A percentile compares a stretch with the other conserved stretches of the same genome.
phyloP scores from a whole-genome alignment of 64 coral and sea anemone species.

The Actinia tenebrosa region DNA sequence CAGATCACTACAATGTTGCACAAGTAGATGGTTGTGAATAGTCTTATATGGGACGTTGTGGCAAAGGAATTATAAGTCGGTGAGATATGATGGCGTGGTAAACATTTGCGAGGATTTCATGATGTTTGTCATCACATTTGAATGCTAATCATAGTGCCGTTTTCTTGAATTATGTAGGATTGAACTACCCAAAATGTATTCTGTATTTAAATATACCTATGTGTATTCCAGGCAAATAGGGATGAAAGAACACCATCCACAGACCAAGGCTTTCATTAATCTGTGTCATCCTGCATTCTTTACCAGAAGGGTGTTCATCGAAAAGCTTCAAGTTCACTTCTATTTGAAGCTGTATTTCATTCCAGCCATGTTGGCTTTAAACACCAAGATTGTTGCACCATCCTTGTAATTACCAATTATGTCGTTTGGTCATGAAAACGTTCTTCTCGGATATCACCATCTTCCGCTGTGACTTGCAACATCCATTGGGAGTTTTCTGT shows the following conservation, averaged over 20 bases:
- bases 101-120: neutral
- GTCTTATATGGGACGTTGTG: neutral
- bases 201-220: constrained; percentile 1
- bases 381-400: neutral
- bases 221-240: neutral
- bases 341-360: neutral
- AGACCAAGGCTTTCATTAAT: neutral
- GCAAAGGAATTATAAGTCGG: neutral
- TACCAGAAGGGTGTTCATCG: neutral
- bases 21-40: too few relatives aligned
- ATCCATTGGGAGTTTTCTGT: constrained; percentile 29
- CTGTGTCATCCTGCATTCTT: neutral
- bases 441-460: constrained; percentile 34
- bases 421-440: neutral
- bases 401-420: neutral
- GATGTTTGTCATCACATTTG: too few relatives aligned
- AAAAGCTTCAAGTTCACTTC: neutral
- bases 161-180: neutral
- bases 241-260: neutral
- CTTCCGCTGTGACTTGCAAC: constrained; percentile 80
- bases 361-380: neutral
- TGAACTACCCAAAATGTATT: neutral
- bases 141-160: neutral
- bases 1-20: too few relatives aligned
- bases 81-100: neutral